Base-by-base conservation (phyloP, 2,888 invertebrate species). In the Sinopyrophorus schimmeli region DNA sequence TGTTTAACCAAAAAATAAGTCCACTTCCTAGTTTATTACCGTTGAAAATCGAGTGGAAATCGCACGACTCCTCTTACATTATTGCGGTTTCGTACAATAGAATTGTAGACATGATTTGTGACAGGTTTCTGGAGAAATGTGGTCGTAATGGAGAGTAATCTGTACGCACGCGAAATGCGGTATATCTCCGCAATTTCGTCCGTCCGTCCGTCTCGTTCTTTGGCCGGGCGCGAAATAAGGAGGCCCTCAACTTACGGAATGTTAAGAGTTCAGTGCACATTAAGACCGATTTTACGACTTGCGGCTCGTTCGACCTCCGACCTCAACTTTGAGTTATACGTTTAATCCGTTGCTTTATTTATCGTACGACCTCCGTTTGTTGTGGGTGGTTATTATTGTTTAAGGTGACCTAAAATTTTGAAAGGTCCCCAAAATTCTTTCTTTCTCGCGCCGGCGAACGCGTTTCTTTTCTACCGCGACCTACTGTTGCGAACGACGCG, bases 251-350 rank as follows among this genome's bases (percentile, higher is more conserved):
- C 23, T 38, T 42, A 47, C 47, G 41, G 46, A 41, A 51, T 38
- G 46, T 20, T 31, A 20, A 51, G 41, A 42, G 37, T 46, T 41
- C 26, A 16, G 18, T 31, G 26, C 28, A 27, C 43, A 49, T 43
- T 49, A 49, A 43, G 38, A 15, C 23, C 34, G 34, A 42, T 53
- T 49, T 49, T 41, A 54, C 53, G 47, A 50, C 41, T 51, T 37
- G 54, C 49, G 53, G 53, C 47, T 41, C 32, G 40, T 40, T 42
- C 39, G 50, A 54, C 54, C 54, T 47, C 35, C 44, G 38, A 54
- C 50, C 51, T 27, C 42, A 34, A 35, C 42, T 43, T 54, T 51
- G 54, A 54, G 34, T 54, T 54, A 51, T 54, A 50, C 32, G 47
- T 44, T 48, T 44, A 44, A 46, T 40, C 49, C 48, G 34, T 42